Base-by-base conservation (phyloP, 2,797 vertebrate species). In the Coracias cyanogaster region DNA sequence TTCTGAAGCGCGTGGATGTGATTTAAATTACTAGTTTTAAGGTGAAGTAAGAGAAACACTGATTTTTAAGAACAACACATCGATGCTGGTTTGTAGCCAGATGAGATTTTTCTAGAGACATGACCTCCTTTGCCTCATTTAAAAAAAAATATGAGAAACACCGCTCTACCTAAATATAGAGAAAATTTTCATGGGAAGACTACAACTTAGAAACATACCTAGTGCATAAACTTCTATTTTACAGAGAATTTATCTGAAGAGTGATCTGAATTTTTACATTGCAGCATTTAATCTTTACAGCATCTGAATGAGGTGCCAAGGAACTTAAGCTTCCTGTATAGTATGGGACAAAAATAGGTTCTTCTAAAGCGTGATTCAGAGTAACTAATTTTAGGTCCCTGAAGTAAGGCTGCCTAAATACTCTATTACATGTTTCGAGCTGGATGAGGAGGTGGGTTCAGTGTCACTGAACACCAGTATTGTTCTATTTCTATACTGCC, bases 361-460 rank as follows among this genome's bases (percentile, higher is more conserved):
- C 69, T 91, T 81, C 90, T 79, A 8, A 89, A 92, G 90, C 7
- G 4, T 95, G 86, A 96, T 81, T 95, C 90, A 92, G 66, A 76
- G 39, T 41, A 91, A 91, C 94, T 96, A 92, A 97, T 93, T 96
- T 97, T 96, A 96, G 83, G 60, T 86, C n/a, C 43, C 66, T 92
- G 84, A 95, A 94, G 71, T 73, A 54, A 96, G 77, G 39, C 80
- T 95, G 77, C 88, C 80, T 89, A 88, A 95, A 86, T 76, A 43
- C 39, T 91, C 49, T 35, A 6, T 45, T 73, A 45, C 31, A 26
- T 71, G 72, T 84, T 88, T 83, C 51, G 54, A 58, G 54, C 35
- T 81, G 58, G 82, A 77, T 82, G 82, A 49, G 86, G 86, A 73
- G 86, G 79, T 4, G 6, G 57, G 46, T 88, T 92, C 73, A 4